Evolutionary conservation across 92 coral and sea anemone species (phyloP), one percentile per base, ranked within the genome.

Genomic region (Phenganax stokvisi): DNA sequence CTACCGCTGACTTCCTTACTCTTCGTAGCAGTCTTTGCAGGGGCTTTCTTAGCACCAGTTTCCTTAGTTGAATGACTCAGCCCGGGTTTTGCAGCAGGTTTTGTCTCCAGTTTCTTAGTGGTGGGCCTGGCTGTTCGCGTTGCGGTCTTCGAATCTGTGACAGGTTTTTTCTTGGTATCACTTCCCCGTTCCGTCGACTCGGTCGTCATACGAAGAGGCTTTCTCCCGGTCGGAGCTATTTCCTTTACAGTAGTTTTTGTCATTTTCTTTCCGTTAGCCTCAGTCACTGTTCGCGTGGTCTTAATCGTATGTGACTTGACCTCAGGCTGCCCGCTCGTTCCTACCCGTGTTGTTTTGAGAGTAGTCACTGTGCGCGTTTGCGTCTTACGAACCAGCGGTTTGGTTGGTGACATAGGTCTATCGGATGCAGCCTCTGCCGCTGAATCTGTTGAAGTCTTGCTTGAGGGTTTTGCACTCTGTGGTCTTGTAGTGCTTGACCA

Each of bases 231-330:
- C 74, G 83, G 80, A 64, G 89, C 79, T 66, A 77, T 79, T 75
- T 90, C 87, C 82, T 80, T 89, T 31, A 72, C 85, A 30, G 90
- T 89, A n/a, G 92, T 87, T 57, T 78, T 85, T 0, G 85, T 66
- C 12, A 90, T 67, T 71, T 87, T 80, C 79, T 90, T 88, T 3
- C 60, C 75, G 47, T 84, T 85, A 37, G 83, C 85, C 9, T 70
- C 85, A 57, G 75, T 86, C 3, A 74, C 82, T 75, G 81, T 79
- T 16, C 85, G 75, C 0, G 89, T 85, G 31, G 96, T 83, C 56
- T 84, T 89, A 4, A 88, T 74, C 37, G 86, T 84, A 80, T 85
- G 68, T 29, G 88, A 79, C 28, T 71, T 66, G 55, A 72, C 81
- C 67, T 29, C 80, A 53, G 91, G 85, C 27, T 63, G 90, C 27